phyloP scores from a whole-genome alignment of 2,888 invertebrate genomes.

The Brassicogethes aeneus region DNA sequence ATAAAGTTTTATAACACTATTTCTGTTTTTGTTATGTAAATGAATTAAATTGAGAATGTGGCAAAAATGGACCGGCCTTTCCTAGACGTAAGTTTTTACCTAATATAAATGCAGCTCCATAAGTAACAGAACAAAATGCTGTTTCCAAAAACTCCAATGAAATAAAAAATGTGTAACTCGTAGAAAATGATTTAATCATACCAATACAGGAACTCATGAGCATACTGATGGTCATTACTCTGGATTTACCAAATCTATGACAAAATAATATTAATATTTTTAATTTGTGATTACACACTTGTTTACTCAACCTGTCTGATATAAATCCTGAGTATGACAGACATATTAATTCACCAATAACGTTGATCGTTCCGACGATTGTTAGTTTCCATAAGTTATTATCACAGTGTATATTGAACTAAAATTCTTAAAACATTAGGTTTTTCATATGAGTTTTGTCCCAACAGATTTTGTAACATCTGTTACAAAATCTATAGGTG shows the following conservation, averaged over 20 bases:
- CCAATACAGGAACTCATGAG: constrained; percentile 56
- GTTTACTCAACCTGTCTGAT: constrained; percentile 55
- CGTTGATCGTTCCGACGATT: constrained; percentile 62
- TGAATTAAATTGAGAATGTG: no score
- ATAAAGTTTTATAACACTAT: no score
- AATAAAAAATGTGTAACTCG: constrained; percentile 58
- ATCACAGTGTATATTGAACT: constrained; percentile 55
- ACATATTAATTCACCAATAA: constrained; percentile 62
- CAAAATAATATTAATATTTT: constrained; percentile 7
- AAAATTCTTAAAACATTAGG: constrained; percentile 22
- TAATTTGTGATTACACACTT: no score
- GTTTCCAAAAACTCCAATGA: constrained; percentile 61
- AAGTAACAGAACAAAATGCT: constrained; percentile 56
- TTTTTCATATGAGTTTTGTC: no score
- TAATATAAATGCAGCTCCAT: constrained; percentile 59
- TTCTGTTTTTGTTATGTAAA: no score
- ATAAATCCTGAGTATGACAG: constrained; percentile 53
- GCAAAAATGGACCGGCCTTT: constrained; percentile 1
- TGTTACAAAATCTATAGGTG: no score
- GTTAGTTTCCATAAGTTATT: constrained; percentile 58
- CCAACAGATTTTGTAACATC: no score
- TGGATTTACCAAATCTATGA: constrained; percentile 50
- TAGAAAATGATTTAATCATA: constrained; percentile 56
- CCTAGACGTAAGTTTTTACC: no score
- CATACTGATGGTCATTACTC: constrained; percentile 46